These are phyloP conservation scores for Zapus hudsonius DNA, from an alignment of 2,113 vertebrate genomes.

Conservation along the genomic window DNA sequence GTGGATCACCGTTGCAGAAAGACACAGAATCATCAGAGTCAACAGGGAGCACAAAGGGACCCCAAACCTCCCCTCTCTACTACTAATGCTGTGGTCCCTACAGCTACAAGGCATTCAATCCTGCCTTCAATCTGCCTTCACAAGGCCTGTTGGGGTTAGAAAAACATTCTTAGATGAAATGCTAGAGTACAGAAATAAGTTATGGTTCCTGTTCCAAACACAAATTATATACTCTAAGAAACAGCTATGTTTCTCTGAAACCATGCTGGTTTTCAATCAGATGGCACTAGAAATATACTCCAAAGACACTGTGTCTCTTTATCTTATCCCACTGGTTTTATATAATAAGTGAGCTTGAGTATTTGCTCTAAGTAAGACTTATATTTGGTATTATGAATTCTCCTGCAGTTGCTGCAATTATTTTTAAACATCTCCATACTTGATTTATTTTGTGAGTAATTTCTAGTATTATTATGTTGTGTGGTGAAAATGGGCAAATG, in stretches of 20 bases:
- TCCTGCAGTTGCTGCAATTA: background rate
- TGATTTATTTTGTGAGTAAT: slow-evolving; percentile 56
- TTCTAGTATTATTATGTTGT: slow-evolving; percentile 30
- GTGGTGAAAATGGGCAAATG: slow-evolving; percentile 48
- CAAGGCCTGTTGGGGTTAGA: background rate
- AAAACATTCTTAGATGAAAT: slow-evolving; percentile 29
- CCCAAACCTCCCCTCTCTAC: background rate
- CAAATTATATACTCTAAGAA: slow-evolving; percentile 46
- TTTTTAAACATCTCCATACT: background rate
- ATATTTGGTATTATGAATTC: background rate
- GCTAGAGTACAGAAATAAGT: slow-evolving; percentile 35
- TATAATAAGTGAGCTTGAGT: background rate
- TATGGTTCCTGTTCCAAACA: background rate
- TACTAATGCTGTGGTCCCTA: background rate
- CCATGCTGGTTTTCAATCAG: background rate
- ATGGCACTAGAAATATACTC: background rate
- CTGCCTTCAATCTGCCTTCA: background rate
- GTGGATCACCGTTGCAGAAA: background rate
- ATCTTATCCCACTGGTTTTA: background rate
- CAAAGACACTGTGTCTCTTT: background rate
- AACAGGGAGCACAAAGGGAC: background rate
- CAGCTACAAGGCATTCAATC: background rate
- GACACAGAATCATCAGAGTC: background rate
- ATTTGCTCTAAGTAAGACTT: slow-evolving; percentile 3
- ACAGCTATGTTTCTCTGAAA: slow-evolving; percentile 28